Base-by-base conservation (phyloP, 2,113 vertebrate genomes). In the Erinaceus europaeus region DNA sequence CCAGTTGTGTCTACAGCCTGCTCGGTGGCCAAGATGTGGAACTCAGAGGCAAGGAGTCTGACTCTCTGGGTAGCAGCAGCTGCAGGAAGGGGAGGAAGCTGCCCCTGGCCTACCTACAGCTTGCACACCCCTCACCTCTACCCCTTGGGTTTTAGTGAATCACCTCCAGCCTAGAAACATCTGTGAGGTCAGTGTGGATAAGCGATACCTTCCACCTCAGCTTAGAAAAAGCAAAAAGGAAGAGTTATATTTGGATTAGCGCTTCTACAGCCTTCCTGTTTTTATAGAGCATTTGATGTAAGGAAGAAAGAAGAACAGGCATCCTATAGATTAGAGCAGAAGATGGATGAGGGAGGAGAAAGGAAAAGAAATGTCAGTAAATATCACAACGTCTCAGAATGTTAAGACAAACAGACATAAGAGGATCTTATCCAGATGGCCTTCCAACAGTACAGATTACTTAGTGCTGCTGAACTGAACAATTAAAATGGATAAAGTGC, bases 81-180 rank as follows among this genome's bases (percentile, higher is more conserved):
- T 64, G 53, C 34, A 18, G 8, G 17, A 9, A 46, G 38, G n/a
- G 8, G 8, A 6, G 3, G 61, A 64, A 12, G 25, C 42, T 61
- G 7, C 34, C 18, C 0, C 40, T 9, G 13, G 23, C n/a, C n/a
- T 23, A 8, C 32, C 67, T 74, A 5, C 34, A 20, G 59, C 44
- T 64, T 12, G 44, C 1, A 0, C 3, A 68, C 0, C 14, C 17
- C 0, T 57, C 25, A 21, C 46, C n/a, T n/a, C 18, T 1, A 0
- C 32, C 1, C 17, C 17, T 2, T 23, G 53, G 44, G 9, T 68
- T n/a, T 57, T 59, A 20, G 21, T 11, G 27, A 21, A 29, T 91
- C 32, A 4, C 20, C 59, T 64, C 50, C 29, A 44, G 2, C 75
- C 32, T 38, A 1, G 2, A 59, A 23, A 42, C 48, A 15, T n/a